Conservation (phyloP, 2,888 invertebrate genomes). For the Pardosa pseudoannulata region DNA sequence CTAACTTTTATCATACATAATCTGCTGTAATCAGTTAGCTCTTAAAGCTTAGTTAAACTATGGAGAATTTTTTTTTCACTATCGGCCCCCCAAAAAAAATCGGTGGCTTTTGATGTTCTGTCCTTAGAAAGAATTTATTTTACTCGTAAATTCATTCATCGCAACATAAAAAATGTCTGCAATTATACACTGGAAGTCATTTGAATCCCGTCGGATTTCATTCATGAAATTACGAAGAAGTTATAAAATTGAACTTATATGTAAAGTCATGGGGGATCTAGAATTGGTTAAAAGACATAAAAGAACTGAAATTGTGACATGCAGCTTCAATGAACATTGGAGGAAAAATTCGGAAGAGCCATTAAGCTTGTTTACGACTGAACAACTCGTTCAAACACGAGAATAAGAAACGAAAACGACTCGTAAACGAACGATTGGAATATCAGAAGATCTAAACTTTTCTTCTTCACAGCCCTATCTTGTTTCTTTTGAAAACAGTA, state of each 20-base stretch:
- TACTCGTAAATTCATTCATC: too few relatives aligned
- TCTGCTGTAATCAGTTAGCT: too few relatives aligned
- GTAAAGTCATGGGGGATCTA: constrained; percentile 13
- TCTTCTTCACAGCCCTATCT: constrained; percentile 8
- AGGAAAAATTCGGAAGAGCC: constrained; percentile 35
- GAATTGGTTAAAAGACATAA: constrained; percentile 49
- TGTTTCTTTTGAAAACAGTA: constrained; percentile 29
- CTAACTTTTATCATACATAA: too few relatives aligned
- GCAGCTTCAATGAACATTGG: constrained; percentile 22
- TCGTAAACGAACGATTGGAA: constrained; percentile 44
- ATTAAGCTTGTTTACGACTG: constrained; percentile 54
- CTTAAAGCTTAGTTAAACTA: too few relatives aligned
- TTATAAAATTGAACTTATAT: constrained; percentile 18
- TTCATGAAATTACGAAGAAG: constrained; percentile 1
- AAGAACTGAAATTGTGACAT: constrained; percentile 39
- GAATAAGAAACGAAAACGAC: constrained; percentile 53
- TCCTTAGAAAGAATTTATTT: too few relatives aligned
- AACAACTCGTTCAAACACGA: constrained; percentile 54
- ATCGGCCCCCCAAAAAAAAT: too few relatives aligned
- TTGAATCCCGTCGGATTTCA: neutral
- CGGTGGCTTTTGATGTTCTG: too few relatives aligned
- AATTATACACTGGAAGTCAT: too few relatives aligned
- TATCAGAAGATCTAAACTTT: constrained; percentile 47
- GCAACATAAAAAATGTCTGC: too few relatives aligned
- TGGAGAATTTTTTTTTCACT: too few relatives aligned